These are phyloP conservation scores for Bubo scandiacus DNA, from an alignment of 2,113 vertebrate species.

Conservation along the genomic window DNA sequence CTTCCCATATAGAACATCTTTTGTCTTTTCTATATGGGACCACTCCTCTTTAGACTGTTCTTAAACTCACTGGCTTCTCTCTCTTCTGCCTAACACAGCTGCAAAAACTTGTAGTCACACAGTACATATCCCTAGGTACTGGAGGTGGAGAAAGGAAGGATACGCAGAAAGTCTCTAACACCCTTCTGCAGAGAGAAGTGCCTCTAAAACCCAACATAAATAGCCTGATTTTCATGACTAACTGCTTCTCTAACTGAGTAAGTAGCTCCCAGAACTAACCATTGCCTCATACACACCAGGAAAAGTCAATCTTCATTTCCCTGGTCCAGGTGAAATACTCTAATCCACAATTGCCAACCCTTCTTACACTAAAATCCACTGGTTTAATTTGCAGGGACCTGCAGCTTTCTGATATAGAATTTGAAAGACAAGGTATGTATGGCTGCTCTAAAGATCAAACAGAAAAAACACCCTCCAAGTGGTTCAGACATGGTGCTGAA, in stretches of 20 bases:
- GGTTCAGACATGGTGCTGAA: background rate
- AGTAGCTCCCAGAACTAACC: background rate
- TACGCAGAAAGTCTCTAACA: background rate
- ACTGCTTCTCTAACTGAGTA: background rate
- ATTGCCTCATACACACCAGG: background rate
- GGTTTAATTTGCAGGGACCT: background rate
- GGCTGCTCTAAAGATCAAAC: background rate
- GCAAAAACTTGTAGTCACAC: background rate
- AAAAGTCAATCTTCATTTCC: background rate
- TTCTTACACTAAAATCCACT: background rate
- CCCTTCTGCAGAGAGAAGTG: background rate
- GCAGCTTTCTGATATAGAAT: background rate
- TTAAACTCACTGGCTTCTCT: background rate
- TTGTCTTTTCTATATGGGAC: background rate
- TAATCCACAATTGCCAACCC: fast-evolving
- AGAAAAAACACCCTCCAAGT: background rate
- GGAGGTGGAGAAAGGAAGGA: background rate
- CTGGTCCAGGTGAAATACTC: background rate
- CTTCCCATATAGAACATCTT: background rate
- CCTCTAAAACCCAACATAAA: background rate
- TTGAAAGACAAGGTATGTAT: background rate
- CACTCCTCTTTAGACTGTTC: background rate
- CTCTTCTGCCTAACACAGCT: background rate
- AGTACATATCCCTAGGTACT: background rate
- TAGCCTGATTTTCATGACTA: background rate